Evolutionary conservation across 2,888 invertebrate genomes (phyloP), one percentile per base, ranked within the genome.

Genomic region (Coenonympha arcania): DNA sequence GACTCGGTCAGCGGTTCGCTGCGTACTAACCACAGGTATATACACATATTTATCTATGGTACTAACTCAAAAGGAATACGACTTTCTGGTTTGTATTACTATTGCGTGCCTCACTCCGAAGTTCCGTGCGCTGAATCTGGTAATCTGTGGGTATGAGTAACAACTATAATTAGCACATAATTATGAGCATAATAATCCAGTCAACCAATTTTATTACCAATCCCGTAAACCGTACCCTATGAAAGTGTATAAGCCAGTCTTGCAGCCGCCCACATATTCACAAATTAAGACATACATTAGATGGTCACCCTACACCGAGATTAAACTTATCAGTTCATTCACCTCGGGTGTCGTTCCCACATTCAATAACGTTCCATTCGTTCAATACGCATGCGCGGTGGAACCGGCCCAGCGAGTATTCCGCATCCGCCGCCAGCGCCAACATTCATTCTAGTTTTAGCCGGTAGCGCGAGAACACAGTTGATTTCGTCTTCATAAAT

Each of bases 361-460:
- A 59, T 60, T 65, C 60, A 50, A 45, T 52, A 46, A 37, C 44
- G 47, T 53, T 52, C 53, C 42, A 13, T 66, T 66, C 71, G 64
- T 66, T 66, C 68, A 62, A 51, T 59, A 57, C 59, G 58, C 58
- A 58, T 60, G 59, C 60, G 56, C 53, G 41, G 13, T 13, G 9
- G 42, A 54, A 53, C 62, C 65, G 59, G 52, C 52, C 61, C 55
- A 59, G 59, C 61, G 26, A 39, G 45, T 36, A 36, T 22, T 30
- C 36, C 24, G 40, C 40, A 22, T 28, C 19, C 62, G 56, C 55
- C 18, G 41, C 42, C 37, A 33, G 50, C 55, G 39, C 37, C 31
- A 36, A 51, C 56, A 61, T 60, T 72, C 75, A 79, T 73, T 79
- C 76, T 69, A 71, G 77, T 75, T 68, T 52, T 61, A 71, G 73